These are phyloP conservation scores for Neocrepidodera transversa DNA, from an alignment of 2,888 invertebrate species.

Conservation along the genomic window DNA sequence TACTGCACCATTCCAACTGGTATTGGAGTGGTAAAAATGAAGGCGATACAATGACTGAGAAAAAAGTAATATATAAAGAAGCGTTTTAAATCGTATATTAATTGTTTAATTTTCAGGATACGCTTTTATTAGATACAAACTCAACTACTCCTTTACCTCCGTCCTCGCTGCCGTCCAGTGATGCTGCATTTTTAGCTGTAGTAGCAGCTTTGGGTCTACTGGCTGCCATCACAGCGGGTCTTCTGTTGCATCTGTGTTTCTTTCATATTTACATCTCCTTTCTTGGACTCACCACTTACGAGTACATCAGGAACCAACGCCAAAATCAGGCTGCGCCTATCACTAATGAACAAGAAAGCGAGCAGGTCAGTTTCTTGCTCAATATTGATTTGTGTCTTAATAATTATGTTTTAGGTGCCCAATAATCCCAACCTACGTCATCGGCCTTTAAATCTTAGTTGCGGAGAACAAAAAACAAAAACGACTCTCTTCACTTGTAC, in stretches of 20 bases:
- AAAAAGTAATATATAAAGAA: slow-evolving; percentile 42
- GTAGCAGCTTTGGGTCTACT: slow-evolving; percentile 70
- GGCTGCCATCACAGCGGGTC: slow-evolving; percentile 77
- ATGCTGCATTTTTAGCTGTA: slow-evolving; percentile 68
- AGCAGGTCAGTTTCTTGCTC: slow-evolving; percentile 33
- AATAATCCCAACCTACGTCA: slow-evolving; percentile 39
- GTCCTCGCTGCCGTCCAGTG: slow-evolving; percentile 61
- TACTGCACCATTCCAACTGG: slow-evolving; percentile 68
- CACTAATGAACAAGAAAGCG: slow-evolving; percentile 32
- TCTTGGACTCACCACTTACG: slow-evolving; percentile 87
- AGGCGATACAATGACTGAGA: slow-evolving; percentile 34
- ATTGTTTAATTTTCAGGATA: slow-evolving; percentile 27
- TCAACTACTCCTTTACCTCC: slow-evolving; percentile 44
- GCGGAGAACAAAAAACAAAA: slow-evolving; percentile 41
- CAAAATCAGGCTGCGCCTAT: slow-evolving; percentile 54
- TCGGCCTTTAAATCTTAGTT: slow-evolving; percentile 40
- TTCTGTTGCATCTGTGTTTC: slow-evolving; percentile 83
- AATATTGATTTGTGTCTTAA: not conserved
- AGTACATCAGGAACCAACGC: slow-evolving; percentile 74
- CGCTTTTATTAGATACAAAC: slow-evolving; percentile 34
- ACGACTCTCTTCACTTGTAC: slow-evolving; percentile 62
- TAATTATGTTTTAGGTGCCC: slow-evolving; percentile 43
- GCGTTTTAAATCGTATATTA: too few relatives aligned
- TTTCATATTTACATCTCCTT: slow-evolving; percentile 88
- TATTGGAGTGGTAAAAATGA: slow-evolving; percentile 58